Percentiles rank a stretch among this genome's conserved stretches.
Evolutionary conservation across 2,797 vertebrate genomes (phyloP).

Genomic region (Neosilurus hyrtlii): DNA sequence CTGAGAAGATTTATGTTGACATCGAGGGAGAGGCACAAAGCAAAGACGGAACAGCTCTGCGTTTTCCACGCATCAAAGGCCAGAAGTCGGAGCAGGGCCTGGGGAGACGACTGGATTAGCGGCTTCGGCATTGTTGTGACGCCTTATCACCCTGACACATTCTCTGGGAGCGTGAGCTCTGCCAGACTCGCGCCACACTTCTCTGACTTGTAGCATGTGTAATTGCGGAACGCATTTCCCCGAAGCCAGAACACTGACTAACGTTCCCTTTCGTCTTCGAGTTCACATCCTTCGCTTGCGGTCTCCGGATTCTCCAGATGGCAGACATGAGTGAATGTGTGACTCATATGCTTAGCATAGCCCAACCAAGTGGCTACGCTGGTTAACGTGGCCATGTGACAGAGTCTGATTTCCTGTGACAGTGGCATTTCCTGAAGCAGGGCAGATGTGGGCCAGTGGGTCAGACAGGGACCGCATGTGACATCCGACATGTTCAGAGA

Average conservation of each 20-base stretch:
- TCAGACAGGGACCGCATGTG: neutral
- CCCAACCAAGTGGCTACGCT: neutral
- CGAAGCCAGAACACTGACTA: slow-evolving; percentile 32
- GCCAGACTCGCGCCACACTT: slow-evolving; percentile 50
- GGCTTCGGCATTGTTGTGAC: slow-evolving; percentile 49
- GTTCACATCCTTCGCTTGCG: slow-evolving; percentile 23
- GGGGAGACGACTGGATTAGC: slow-evolving; percentile 57
- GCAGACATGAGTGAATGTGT: slow-evolving; percentile 2
- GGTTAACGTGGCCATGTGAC: slow-evolving; percentile 26
- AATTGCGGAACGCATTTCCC: slow-evolving; percentile 37
- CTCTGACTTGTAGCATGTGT: slow-evolving; percentile 43
- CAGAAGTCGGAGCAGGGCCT: slow-evolving; percentile 38
- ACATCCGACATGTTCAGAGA: neutral
- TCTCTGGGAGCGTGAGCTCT: slow-evolving; percentile 46
- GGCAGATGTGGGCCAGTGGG: slow-evolving; percentile 40
- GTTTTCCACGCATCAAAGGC: slow-evolving; percentile 49
- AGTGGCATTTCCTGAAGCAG: slow-evolving; percentile 12
- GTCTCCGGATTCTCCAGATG: slow-evolving; percentile 30
- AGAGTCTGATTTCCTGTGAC: slow-evolving; percentile 36
- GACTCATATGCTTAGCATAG: neutral
- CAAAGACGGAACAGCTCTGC: slow-evolving; percentile 44
- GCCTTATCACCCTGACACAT: slow-evolving; percentile 60
- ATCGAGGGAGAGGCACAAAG: slow-evolving; percentile 45
- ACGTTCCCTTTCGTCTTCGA: slow-evolving; percentile 5
- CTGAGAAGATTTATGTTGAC: slow-evolving; percentile 49